Evolutionary conservation across 1,140 invertebrate species (phyloP), one percentile per base, ranked within the genome.

Genomic region (Drosophila fuyamai): DNA sequence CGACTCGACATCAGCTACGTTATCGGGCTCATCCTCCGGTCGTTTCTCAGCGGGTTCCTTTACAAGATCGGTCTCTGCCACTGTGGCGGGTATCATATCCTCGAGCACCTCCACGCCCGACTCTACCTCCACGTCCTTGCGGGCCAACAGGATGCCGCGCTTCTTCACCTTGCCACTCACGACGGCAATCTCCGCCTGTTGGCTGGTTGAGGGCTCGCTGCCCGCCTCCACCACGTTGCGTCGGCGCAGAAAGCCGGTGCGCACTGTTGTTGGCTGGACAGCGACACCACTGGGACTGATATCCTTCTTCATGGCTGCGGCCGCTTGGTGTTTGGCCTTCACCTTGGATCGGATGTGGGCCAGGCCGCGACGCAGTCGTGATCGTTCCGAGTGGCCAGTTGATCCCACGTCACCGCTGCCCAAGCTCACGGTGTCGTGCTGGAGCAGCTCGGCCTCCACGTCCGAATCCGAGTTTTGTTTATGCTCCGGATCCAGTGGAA

Each of bases 41-140:
- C 8, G 16, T 8, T 3, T 1, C 1, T 36, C 18, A 0, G 1
- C 13, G 4, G 16, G 1, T 32, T 14, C 27, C 6, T 2, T 23
- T 2, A 8, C 0, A 2, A 2, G 2, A 29, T n/a, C 23, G 0
- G 4, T 3, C 2, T 44, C 41, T 0, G 9, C 23, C n/a, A 7
- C 27, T 8, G 23, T 10, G n/a, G 51, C 46, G 18, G 92, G 79
- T 62, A 81, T 59, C 83, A 85, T 86, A 44, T 89, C 81, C 60
- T 91, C 91, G 18, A 81, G 75, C 36, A 92, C 81, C 50, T 92
- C 91, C 1, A 92, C 88, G 0, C 91, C 91, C 0, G 91, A 92
- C 51, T 92, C 91, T 4, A 92, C 91, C 67, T 92, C 91, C 27
- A 92, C 78, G 48, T 92, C 88, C 51, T 92, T 92, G 54, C 81